These are phyloP conservation scores for Tetraneura akinire DNA, from an alignment of 1,140 invertebrate species.

Conservation along the genomic window DNA sequence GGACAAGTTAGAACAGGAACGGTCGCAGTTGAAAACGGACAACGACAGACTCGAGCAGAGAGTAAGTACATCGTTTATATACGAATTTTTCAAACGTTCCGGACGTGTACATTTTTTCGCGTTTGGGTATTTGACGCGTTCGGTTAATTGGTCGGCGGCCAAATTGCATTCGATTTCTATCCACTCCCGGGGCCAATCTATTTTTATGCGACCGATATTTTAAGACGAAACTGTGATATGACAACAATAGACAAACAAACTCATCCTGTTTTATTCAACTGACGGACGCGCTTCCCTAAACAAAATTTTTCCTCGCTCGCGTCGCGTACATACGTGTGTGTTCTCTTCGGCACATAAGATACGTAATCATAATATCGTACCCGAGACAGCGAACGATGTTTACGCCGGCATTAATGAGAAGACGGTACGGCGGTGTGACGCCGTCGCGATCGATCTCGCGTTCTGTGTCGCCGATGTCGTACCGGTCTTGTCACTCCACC, in stretches of 20 bases:
- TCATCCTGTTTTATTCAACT: slow-evolving; percentile 22
- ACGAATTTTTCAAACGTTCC: slow-evolving; percentile 11
- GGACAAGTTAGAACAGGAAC: slow-evolving; percentile 84
- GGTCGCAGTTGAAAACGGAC: slow-evolving; percentile 80
- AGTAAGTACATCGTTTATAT: too few relatives aligned
- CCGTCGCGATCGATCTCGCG: slow-evolving; percentile 43
- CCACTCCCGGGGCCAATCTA: slow-evolving; percentile 42
- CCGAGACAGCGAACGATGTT: slow-evolving; percentile 21
- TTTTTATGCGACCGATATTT: slow-evolving; percentile 50
- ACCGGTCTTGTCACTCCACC: slow-evolving; percentile 34
- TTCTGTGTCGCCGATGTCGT: slow-evolving; percentile 30
- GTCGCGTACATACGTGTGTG: too few relatives aligned
- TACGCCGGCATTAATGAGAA: slow-evolving; percentile 37
- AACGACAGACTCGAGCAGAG: slow-evolving; percentile 87
- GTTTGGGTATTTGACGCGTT: slow-evolving; percentile 21
- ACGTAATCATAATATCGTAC: too few relatives aligned
- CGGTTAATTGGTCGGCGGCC: slow-evolving; percentile 15
- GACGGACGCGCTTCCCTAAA: slow-evolving; percentile 41
- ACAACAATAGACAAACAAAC: slow-evolving; percentile 23
- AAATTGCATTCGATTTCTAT: slow-evolving; percentile 28
- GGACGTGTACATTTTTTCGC: background rate
- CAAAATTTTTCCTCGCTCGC: background rate
- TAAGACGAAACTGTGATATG: slow-evolving; percentile 9
- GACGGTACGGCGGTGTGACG: slow-evolving; percentile 19
- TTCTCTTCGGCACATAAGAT: too few relatives aligned